A percentile compares a stretch with the other conserved stretches of the same genome.
phyloP scores from a whole-genome alignment of 2,888 invertebrate genomes.

The Anoncus sp. region DNA sequence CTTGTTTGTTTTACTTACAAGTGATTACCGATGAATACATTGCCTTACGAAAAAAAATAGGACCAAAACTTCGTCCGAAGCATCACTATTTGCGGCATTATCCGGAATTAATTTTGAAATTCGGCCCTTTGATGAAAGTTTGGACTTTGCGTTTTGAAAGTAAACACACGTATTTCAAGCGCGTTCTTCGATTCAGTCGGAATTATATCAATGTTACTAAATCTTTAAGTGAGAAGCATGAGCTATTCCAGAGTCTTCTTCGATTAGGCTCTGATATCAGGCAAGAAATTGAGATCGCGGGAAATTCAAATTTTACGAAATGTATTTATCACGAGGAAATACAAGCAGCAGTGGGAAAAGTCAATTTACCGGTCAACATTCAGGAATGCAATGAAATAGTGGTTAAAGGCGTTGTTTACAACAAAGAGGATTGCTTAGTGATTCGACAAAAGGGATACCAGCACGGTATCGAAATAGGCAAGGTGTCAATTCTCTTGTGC shows the following conservation, averaged over 20 bases:
- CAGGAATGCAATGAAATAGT: constrained; percentile 43
- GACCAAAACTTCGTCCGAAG: constrained; percentile 56
- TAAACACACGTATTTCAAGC: constrained; percentile 60
- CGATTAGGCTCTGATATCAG: constrained; percentile 45
- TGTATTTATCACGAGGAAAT: constrained; percentile 31
- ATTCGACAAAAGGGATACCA: constrained; percentile 51
- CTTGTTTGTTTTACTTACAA: constrained; percentile 36
- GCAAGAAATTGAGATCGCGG: constrained; percentile 2
- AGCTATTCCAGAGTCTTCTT: constrained; percentile 48
- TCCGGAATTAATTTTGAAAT: constrained; percentile 53
- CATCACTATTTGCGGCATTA: constrained; percentile 63
- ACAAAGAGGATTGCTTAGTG: constrained; percentile 44
- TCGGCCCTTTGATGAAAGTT: constrained; percentile 60
- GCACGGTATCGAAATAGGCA: constrained; percentile 51
- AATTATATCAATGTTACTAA: constrained; percentile 48
- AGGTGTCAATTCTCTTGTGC: constrained; percentile 31
- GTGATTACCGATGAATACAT: constrained; percentile 49
- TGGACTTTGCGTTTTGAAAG: constrained; percentile 64
- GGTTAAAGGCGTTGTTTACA: constrained; percentile 39
- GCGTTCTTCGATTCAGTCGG: constrained; percentile 7
- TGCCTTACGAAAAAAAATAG: constrained; percentile 29
- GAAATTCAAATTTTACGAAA: constrained; percentile 17
- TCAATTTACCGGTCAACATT: constrained; percentile 28
- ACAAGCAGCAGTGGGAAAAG: constrained; percentile 28
- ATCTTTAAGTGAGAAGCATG: constrained; percentile 55